Conservation (phyloP, 2,888 invertebrate species). For the Labia minor region DNA sequence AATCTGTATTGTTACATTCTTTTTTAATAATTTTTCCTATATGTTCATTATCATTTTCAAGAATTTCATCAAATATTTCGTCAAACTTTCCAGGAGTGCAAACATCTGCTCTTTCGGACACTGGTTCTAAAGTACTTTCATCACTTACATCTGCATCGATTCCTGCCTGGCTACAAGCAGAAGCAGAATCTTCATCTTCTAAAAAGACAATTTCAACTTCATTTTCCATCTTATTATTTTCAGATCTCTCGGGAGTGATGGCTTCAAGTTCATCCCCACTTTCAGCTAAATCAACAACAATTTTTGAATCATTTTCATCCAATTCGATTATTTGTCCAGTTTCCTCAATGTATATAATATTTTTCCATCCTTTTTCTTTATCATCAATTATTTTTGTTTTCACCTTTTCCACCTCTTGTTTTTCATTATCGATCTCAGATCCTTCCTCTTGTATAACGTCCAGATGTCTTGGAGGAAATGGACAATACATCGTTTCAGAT, state of each 20-base stretch:
- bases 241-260: neutral
- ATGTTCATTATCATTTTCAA: neutral
- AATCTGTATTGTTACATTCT: neutral
- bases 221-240: constrained; percentile 29
- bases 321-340: neutral
- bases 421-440: neutral
- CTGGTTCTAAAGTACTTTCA: neutral
- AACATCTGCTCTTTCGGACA: neutral
- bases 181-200: constrained; percentile 42
- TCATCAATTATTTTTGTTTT: neutral
- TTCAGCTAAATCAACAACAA: neutral
- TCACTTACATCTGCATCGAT: neutral
- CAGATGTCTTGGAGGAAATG: constrained; percentile 51
- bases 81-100: neutral
- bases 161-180: neutral
- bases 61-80: constrained; percentile 5
- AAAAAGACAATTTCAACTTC: constrained; percentile 59
- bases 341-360: neutral
- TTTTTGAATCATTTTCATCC: neutral
- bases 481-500: constrained; percentile 45
- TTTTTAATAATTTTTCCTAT: neutral
- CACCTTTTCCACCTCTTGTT: neutral
- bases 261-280: neutral
- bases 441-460: constrained; percentile 67
- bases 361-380: neutral